phyloP scores from a whole-genome alignment of 2,113 vertebrate species.

The Tenebrosternarchus preto region DNA sequence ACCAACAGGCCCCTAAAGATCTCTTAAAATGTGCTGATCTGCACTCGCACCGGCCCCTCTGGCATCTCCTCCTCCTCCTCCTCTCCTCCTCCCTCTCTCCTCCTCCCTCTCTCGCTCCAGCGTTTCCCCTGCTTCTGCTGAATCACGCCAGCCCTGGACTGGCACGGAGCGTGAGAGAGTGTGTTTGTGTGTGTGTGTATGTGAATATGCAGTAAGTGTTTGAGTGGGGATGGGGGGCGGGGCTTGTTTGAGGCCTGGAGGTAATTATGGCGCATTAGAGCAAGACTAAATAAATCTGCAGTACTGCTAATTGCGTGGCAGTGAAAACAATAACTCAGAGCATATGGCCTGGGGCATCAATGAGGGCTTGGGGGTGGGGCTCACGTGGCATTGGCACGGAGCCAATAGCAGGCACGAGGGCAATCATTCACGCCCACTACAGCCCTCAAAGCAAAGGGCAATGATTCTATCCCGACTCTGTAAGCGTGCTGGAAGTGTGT shows the following conservation, averaged over 20 bases:
- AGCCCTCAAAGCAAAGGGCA: conserved; percentile 46
- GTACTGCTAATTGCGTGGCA: conserved; percentile 78
- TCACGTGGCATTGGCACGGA: conserved; percentile 68
- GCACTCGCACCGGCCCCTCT: conserved; percentile 66
- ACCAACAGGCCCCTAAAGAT: conserved; percentile 79
- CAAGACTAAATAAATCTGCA: conserved; percentile 80
- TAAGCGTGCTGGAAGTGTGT: conserved; percentile 21
- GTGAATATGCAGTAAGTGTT: conserved; percentile 27
- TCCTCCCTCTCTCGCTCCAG: conserved; percentile 52
- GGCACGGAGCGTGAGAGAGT: conserved; percentile 3
- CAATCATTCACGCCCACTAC: conserved; percentile 63
- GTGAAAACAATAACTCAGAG: conserved; percentile 79
- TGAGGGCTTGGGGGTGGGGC: conserved; percentile 57
- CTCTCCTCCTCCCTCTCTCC: conserved; percentile 53
- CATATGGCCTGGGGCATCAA: conserved; percentile 72
- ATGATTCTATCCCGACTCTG: conserved; percentile 60
- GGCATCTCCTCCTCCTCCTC: conserved; percentile 56
- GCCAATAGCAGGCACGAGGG: conserved; percentile 68
- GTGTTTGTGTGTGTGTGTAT: conserved; percentile 57
- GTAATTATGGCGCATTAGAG: conserved; percentile 81
- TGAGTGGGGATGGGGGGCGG: conserved; percentile 47
- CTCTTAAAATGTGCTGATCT: conserved; percentile 80
- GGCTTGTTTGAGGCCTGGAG: conserved; percentile 74
- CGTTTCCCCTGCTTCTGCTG: conserved; percentile 55
- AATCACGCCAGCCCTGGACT: conserved; percentile 57